These are phyloP conservation scores for Scaptomyza graminum DNA, from an alignment of 1,140 invertebrate species.

Conservation along the genomic window DNA sequence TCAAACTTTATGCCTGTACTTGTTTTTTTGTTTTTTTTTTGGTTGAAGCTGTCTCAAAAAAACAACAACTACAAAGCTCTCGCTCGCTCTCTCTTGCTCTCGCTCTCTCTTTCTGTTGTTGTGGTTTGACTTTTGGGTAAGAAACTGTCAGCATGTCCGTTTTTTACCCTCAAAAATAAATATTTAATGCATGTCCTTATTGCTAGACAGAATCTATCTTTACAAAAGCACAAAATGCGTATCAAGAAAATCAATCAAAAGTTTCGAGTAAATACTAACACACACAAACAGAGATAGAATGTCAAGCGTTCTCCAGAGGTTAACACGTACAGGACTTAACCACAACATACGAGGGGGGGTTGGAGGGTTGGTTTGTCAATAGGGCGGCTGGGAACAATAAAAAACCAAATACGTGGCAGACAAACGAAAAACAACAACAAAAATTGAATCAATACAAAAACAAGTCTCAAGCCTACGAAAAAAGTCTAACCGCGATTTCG, in stretches of 20 bases:
- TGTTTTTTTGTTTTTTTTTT: background rate
- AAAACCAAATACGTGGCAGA: conserved; percentile 34
- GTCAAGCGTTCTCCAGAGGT: conserved; percentile 40
- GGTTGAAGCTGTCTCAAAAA: background rate
- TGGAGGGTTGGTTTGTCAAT: conserved; percentile 6
- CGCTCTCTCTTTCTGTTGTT: background rate
- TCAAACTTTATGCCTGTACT: conserved; percentile 3
- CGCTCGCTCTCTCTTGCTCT: background rate
- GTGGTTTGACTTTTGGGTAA: background rate
- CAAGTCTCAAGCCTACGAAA: conserved; percentile 3
- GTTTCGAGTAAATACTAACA: conserved; percentile 65
- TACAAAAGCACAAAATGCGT: conserved; percentile 14
- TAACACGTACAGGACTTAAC: conserved; percentile 34
- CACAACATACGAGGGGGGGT: conserved; percentile 1
- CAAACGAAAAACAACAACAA: background rate
- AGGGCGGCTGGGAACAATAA: conserved; percentile 64
- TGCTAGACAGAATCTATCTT: background rate
- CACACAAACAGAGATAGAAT: conserved; percentile 32
- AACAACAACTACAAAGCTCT: conserved; percentile 1
- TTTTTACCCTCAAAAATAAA: conserved; percentile 22
- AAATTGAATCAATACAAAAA: conserved; percentile 46
- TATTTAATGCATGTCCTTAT: conserved; percentile 47
- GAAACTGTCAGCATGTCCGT: conserved; percentile 26
- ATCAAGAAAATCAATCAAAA: conserved; percentile 71
- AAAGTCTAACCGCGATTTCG: conserved; percentile 21